A percentile compares a stretch with the other conserved stretches of the same genome.
Evolutionary conservation across 2,113 vertebrate genomes (phyloP).

Genomic region (Apodemus sylvaticus): DNA sequence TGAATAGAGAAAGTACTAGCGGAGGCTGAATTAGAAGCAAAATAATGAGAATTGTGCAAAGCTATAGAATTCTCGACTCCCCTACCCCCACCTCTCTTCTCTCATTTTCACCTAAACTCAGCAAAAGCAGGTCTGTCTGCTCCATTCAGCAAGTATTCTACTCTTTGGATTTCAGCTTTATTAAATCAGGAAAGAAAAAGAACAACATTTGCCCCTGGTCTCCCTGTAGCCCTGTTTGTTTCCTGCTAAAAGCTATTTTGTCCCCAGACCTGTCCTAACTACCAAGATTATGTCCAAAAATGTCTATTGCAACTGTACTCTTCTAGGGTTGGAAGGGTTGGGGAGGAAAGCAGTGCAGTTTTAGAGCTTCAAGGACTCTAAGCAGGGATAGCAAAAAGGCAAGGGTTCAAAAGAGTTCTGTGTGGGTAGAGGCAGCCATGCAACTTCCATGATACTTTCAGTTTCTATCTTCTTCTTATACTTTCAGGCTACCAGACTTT

Average conservation of each 20-base stretch:
- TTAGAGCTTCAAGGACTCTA: neutral
- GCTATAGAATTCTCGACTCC: conserved; percentile 50
- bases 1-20: conserved; percentile 83
- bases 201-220: conserved; percentile 23
- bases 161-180: conserved; percentile 30
- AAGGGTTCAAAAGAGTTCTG: neutral
- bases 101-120: conserved; percentile 77
- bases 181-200: neutral
- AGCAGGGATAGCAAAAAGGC: neutral
- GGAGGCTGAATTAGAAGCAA: conserved; percentile 83
- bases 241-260: neutral
- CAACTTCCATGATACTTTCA: accelerated
- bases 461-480: neutral
- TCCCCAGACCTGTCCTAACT: neutral
- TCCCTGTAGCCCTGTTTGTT: neutral
- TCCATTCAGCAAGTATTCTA: conserved; percentile 63
- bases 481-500: neutral
- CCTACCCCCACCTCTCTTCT: conserved; percentile 17
- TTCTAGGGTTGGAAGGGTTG: neutral
- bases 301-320: neutral
- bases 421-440: neutral
- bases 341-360: neutral
- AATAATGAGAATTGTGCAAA: conserved; percentile 82
- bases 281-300: neutral
- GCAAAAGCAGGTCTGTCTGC: conserved; percentile 36